Evolutionary conservation across 2,113 vertebrate species (phyloP), one percentile per base, ranked within the genome.

Genomic region (Pipra filicauda): DNA sequence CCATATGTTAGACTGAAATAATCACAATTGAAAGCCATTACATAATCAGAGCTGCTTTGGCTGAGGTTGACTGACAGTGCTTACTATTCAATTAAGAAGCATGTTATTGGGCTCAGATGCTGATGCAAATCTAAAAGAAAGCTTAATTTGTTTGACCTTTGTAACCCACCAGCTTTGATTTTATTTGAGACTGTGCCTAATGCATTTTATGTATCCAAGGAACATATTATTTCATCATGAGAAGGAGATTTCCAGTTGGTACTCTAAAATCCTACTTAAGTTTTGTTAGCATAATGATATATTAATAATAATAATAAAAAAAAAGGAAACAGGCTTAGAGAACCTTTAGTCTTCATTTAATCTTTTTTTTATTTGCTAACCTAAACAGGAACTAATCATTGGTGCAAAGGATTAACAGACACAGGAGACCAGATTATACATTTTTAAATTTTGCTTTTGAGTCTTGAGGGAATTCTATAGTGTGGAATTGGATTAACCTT

Each of bases 401-500:
- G 85, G 83, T 97, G 77, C 78, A 96, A 96, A 95, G 93, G 96
- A 98, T 97, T 98, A 98, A 96, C 88, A 97, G 89, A 96, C 93
- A 94, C 81, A 76, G 85, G 94, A 98, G 97, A 97, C 59, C 80
- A 97, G 97, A 97, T 97, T 95, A 94, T 95, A 91, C 88, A 57
- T 97, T 97, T 97, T 98, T 91, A 98, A 97, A 88, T 93, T 98
- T 95, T 96, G 92, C 94, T 96, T 96, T 97, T 89, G 93, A 94
- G 57, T 97, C 94, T 96, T 94, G 69, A 93, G 91, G 91, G 96
- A 96, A 97, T 89, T 35, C 35, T 93, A 75, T 93, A 78, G 76
- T 97, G 87, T 94, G 74, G 94, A 97, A 97, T 95, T 97, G 82
- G 96, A 97, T 98, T 98, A 98, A 96, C 93, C 94, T 98, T 97